Base-by-base conservation (phyloP, 2,113 vertebrate species). In the Psephotus haematonotus region DNA sequence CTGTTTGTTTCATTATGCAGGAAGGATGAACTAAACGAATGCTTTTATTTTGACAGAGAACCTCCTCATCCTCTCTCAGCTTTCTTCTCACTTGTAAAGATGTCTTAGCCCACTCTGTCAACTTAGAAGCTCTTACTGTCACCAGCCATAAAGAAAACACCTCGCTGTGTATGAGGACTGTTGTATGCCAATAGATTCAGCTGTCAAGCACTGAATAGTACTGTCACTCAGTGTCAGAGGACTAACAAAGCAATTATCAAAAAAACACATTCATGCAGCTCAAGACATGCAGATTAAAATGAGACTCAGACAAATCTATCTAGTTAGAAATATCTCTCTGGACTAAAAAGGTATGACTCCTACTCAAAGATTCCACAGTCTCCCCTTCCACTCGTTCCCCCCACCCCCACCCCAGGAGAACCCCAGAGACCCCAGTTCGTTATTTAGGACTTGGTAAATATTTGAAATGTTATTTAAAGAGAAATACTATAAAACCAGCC, bases 171-270 rank as follows among this genome's bases (percentile, higher is more conserved):
- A 87, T 59, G 76, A 98, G 92, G 96, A 97, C 95, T 98, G 92
- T 96, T 64, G 20, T 90, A 90, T 97, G 97, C 97, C 98, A 97
- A 92, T 96, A 97, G 97, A 98, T 97, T 97, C 97, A 96, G 95
- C 97, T 98, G 98, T 98, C 98, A 98, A 91, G 92, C 92, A 82
- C 94, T 95, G 94, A 95, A 97, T 97, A 98, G 97, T 76, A 90
- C 97, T 97, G 97, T 97, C 98, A 98, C 89, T 98, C 97, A 97
- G 95, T 97, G 97, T 98, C 98, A 98, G 78, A 96, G 93, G 89
- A 97, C 97, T 96, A 98, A 98, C 97, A 98, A 98, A 97, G 97
- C 97, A 98, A 98, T 98, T 98, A 98, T 97, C 91, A 97, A 96
- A 97, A 96, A 95, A 50, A 81, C 90, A 92, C 96, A 91, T 72